Evolutionary conservation across 2,888 invertebrate species (phyloP).

Genomic region (Phyto melanocephala): DNA sequence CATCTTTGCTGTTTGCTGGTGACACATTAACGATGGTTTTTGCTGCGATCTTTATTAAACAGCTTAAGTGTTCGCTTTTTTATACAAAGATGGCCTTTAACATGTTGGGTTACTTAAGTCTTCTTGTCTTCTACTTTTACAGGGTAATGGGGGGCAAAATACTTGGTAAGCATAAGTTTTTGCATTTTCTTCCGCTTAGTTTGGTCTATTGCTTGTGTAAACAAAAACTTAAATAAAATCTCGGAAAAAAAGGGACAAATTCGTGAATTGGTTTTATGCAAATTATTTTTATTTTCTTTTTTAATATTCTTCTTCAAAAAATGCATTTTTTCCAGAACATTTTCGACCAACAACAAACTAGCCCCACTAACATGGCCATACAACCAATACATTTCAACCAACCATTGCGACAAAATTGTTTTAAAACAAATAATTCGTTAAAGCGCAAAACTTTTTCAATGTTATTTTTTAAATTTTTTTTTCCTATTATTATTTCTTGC

Average conservation of each 20-base stretch:
- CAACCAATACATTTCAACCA: conserved; percentile 10
- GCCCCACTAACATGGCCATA: not conserved
- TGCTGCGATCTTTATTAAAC: not conserved
- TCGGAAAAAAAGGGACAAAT: not conserved
- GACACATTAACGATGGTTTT: not conserved
- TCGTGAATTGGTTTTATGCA: conserved; percentile 45
- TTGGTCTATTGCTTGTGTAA: conserved; percentile 20
- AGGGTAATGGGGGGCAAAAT: not conserved
- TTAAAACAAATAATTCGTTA: conserved; percentile 64
- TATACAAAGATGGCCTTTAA: conserved; percentile 3
- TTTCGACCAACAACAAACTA: not conserved
- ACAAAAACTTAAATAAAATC: conserved; percentile 2
- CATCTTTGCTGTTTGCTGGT: not conserved
- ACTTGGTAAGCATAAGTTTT: not conserved
- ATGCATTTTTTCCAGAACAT: conserved; percentile 6
- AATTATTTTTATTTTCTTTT: conserved; percentile 1
- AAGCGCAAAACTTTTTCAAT: conserved; percentile 54
- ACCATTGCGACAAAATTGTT: conserved; percentile 46
- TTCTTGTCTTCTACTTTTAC: not conserved
- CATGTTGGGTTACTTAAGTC: not conserved
- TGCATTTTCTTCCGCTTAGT: conserved; percentile 14
- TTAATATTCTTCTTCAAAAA: not conserved
- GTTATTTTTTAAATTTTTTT: conserved; percentile 9
- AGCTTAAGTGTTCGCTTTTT: not conserved
- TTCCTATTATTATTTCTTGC: not conserved